phyloP scores from a whole-genome alignment of 2,888 invertebrate species.

The Piscicola geometra region DNA sequence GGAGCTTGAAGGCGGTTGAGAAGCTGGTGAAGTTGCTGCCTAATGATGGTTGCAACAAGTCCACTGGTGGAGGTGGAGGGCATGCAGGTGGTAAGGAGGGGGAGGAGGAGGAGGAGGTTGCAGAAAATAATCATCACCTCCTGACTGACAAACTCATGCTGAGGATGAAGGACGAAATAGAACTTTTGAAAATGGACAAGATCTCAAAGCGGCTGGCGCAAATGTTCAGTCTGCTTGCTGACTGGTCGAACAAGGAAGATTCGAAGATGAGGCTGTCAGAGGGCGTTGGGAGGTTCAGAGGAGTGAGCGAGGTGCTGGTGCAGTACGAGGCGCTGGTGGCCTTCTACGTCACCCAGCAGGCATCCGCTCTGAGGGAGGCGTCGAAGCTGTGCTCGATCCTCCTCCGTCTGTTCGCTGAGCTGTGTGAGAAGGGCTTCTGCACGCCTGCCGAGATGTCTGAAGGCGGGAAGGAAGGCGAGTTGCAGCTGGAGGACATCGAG shows the following conservation, averaged over 20 bases:
- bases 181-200: conserved; percentile 61
- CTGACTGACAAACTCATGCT: conserved; percentile 66
- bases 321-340: conserved; percentile 72
- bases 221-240: not conserved
- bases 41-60: conserved; percentile 33
- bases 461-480: conserved; percentile 58
- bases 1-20: conserved; percentile 34
- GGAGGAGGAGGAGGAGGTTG: conserved; percentile 49
- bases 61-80: not conserved
- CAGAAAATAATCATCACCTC: conserved; percentile 55
- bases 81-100: not conserved
- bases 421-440: conserved; percentile 84
- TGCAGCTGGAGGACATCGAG: conserved; percentile 58
- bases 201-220: conserved; percentile 45
- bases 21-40: conserved; percentile 45
- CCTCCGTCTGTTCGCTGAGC: conserved; percentile 76
- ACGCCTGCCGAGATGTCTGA: conserved; percentile 56
- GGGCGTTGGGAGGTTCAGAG: not conserved
- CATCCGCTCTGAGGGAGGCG: conserved; percentile 72
- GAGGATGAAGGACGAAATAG: conserved; percentile 64
- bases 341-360: conserved; percentile 73
- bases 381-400: conserved; percentile 78
- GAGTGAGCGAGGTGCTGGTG: conserved; percentile 61
- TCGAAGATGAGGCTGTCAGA: not conserved
- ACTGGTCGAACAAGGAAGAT: not conserved